Base-by-base conservation (phyloP, 2,113 vertebrate species). In the Aptenodytes forsteri region DNA sequence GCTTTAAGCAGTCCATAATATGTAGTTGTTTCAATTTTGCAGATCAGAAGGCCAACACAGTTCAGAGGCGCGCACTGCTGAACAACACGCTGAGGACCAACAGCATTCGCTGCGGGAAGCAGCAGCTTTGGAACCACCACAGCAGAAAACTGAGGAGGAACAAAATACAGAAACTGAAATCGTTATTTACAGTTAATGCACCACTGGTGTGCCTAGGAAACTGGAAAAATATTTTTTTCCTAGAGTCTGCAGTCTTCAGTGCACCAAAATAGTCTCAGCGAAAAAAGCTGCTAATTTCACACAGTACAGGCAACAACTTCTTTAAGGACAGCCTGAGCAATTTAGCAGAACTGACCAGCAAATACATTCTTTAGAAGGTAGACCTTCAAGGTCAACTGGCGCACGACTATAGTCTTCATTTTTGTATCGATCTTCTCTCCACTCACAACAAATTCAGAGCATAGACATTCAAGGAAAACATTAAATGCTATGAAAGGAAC, bases 21-120 rank as follows among this genome's bases (percentile, higher is more conserved):
- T 0, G 14, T 0, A 55, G 49, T 0, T 1, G 32, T 26, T 79
- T 29, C 16, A n/a, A 13, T 18, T 64, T 9, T 38, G 56, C 56
- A 54, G 29, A 20, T 36, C 59, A 59, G 55, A 52, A 56, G 66
- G 67, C 44, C 58, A 92, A 7, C 8, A 11, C 2, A 0, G 29
- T 8, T 71, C 61, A 59, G 46, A 83, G 62, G 25, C 2, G 0
- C 16, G 1, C 13, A 5, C 42, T 38, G 38, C 62, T 29, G 11
- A 61, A 32, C 42, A 40, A 22, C 16, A 19, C 0, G 0, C 10
- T 9, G 56, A 69, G 56, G 42, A 61, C 55, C 5, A 4, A 81
- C 19, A 58, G 88, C 12, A 36, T 6, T 20, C 2, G 5, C 64
- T 38, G 82, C 0, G 0, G 54, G 58, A 76, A 73, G 27, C 46